These are phyloP conservation scores for Eurystomus gularis DNA, from an alignment of 2,113 vertebrate genomes.

Conservation along the genomic window DNA sequence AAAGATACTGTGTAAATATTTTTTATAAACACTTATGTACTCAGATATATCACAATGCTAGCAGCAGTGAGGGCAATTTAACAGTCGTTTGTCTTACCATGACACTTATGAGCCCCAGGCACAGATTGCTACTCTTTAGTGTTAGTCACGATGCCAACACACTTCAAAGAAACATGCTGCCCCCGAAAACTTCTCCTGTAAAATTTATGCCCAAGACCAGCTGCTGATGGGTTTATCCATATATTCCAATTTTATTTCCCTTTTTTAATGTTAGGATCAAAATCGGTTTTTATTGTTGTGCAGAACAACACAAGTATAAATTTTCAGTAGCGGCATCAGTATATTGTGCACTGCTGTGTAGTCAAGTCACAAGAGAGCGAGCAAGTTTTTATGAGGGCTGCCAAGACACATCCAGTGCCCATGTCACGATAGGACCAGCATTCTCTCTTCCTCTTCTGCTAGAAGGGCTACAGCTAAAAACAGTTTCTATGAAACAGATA, in stretches of 20 bases:
- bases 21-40: not conserved
- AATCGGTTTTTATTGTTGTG: not conserved
- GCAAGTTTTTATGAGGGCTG: not conserved
- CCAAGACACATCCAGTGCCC: not conserved
- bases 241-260: not conserved
- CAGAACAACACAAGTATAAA: not conserved
- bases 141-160: not conserved
- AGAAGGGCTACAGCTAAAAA: not conserved
- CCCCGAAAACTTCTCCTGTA: not conserved
- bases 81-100: not conserved
- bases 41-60: not conserved
- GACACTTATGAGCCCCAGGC: not conserved
- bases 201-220: not conserved
- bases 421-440: not conserved
- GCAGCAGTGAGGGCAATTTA: not conserved
- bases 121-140: not conserved
- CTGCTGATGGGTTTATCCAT: not conserved
- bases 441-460: not conserved
- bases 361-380: not conserved
- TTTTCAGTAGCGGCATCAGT: not conserved
- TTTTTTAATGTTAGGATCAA: not conserved
- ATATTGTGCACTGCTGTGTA: not conserved
- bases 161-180: not conserved
- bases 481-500: not conserved
- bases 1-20: not conserved